Base-by-base conservation (phyloP, 2,888 invertebrate species). In the Calameuta filiformis region DNA sequence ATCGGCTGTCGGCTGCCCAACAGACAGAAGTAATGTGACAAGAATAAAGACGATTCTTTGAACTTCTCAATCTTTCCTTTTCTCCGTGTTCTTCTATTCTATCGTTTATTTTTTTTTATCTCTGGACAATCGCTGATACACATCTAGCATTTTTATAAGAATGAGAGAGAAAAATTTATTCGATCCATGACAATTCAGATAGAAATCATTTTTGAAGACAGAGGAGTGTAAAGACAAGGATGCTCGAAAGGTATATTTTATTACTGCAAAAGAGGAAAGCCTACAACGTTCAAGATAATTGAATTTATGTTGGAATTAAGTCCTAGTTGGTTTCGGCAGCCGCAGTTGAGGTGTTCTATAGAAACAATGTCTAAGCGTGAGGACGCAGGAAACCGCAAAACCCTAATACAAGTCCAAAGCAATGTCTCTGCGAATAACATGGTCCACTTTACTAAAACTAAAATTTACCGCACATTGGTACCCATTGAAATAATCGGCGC, bases 21-120 rank as follows among this genome's bases (percentile, higher is more conserved):
- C 76, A 75, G 75, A 73, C 73, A 73, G 78, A 78, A 76, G 76
- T 76, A 76, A 76, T 75, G 34, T 75, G 73, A 78, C 73, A 76
- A 75, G 73, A 56, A 68, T 75, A 56, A 34, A 69, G 35, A 71
- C 75, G 68, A n/a, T 35, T 75, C n/a, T 71, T 68, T 73, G 77
- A 69, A 77, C 75, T 68, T 69, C 35, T 69, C 68, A 35, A 37
- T 74, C 35, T 74, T 35, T 31, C 35, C 33, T 12, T 71, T 30
- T 34, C 71, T 71, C 71, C 71, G 15, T 9, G 40, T 56, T 1
- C 40, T 23, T 23, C 40, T 56, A 23, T 23, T 15, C 23, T 56
- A 56, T 23, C 23, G 40, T 23, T 56, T 23, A 56, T 35, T 56
- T 56, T 56, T 56, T 40, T 56, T 23, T 56, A 56, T 56, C 23